Percentiles rank a stretch among this genome's conserved stretches.
phyloP scores from a whole-genome alignment of 2,797 vertebrate species.

The Huso huso region DNA sequence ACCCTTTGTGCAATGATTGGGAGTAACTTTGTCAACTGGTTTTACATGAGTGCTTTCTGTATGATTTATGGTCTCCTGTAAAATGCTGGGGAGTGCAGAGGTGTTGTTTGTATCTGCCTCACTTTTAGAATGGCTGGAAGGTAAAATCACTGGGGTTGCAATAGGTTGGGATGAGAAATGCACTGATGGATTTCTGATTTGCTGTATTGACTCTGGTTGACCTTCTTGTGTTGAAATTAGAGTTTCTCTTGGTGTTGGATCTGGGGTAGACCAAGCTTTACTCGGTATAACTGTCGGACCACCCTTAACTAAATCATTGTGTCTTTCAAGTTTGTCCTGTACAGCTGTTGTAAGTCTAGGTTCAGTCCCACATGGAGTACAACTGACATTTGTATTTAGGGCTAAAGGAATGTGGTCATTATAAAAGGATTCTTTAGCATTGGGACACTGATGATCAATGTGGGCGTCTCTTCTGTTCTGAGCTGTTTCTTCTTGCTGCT shows the following conservation, averaged over 20 bases:
- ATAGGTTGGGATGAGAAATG: conserved; percentile 40
- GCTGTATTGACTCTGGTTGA: conserved; percentile 44
- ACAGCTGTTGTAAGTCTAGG: not conserved
- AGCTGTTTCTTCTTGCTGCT: conserved; percentile 23
- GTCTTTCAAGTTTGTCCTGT: conserved; percentile 17
- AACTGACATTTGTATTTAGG: conserved; percentile 25
- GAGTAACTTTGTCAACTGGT: conserved; percentile 21
- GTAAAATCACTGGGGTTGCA: conserved; percentile 42
- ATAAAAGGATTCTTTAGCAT: not conserved
- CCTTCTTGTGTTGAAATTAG: conserved; percentile 41
- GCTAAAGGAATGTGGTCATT: conserved; percentile 26
- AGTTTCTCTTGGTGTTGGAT: conserved; percentile 36
- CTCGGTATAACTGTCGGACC: conserved; percentile 31
- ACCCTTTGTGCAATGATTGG: conserved; percentile 37
- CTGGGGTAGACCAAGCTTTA: conserved; percentile 36
- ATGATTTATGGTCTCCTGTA: conserved; percentile 31
- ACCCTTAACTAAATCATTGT: conserved; percentile 27
- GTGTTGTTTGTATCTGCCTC: conserved; percentile 34
- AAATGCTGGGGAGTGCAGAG: conserved; percentile 33
- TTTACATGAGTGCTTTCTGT: conserved; percentile 26
- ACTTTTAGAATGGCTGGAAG: conserved; percentile 41
- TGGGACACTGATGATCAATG: conserved; percentile 21
- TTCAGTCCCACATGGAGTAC: conserved; percentile 16
- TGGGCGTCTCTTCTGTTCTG: conserved; percentile 27
- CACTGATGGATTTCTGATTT: conserved; percentile 32